Conservation (phyloP, 2,113 vertebrate genomes). For the Hassar affinis region DNA sequence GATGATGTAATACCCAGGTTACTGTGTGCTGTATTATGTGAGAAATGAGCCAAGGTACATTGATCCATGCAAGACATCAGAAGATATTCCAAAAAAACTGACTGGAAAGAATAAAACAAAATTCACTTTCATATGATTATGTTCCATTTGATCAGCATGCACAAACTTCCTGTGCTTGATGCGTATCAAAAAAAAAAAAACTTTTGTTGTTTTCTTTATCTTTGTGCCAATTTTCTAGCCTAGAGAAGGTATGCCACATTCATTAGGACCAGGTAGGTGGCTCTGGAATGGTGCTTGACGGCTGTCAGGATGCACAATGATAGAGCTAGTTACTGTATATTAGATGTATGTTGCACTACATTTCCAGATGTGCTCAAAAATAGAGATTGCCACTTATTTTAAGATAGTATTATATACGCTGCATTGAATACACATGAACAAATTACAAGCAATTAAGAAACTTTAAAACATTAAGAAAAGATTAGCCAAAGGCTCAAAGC, state of each 20-base stretch:
- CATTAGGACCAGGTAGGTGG: slow-evolving; percentile 30
- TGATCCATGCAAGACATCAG: slow-evolving; percentile 14
- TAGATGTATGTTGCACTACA: slow-evolving; percentile 9
- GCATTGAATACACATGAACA: not conserved
- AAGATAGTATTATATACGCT: not conserved
- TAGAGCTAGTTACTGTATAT: slow-evolving; percentile 7
- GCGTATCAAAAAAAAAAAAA: not conserved
- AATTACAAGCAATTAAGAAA: not conserved
- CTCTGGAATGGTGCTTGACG: not conserved
- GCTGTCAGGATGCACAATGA: slow-evolving; percentile 26
- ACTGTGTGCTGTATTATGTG: slow-evolving; percentile 16
- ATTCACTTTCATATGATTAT: not conserved
- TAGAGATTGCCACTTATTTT: not conserved
- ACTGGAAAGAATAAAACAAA: not conserved
- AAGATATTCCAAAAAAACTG: slow-evolving; percentile 10
- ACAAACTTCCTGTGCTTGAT: not conserved
- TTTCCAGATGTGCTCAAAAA: slow-evolving; percentile 9
- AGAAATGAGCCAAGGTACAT: slow-evolving; percentile 7
- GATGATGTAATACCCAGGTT: slow-evolving; percentile 49
- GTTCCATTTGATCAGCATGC: not conserved
- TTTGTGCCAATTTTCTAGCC: not conserved
- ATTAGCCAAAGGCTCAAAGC: not conserved
- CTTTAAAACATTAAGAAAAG: not conserved
- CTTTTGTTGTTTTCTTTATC: not conserved
- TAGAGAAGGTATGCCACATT: slow-evolving; percentile 6